Conservation (phyloP, 2,797 vertebrate genomes). For the Gorsachius magnificus region DNA sequence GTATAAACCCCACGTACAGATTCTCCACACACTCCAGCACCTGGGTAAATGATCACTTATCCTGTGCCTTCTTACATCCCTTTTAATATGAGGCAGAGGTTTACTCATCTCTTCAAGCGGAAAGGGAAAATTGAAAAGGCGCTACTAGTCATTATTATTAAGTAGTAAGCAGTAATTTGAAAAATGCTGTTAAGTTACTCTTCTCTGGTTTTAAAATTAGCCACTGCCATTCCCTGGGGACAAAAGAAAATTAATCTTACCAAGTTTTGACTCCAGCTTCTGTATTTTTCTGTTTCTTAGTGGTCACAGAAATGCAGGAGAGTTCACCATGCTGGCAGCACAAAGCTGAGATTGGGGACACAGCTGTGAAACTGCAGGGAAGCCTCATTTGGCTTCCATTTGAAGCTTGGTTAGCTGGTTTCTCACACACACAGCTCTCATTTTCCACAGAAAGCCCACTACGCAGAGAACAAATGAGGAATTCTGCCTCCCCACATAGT, state of each 20-base stretch:
- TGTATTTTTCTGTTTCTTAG: not conserved
- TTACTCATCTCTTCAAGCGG: not conserved
- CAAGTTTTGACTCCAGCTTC: not conserved
- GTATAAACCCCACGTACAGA: not conserved
- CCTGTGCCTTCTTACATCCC: not conserved
- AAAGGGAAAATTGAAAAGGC: not conserved
- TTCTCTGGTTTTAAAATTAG: conserved; percentile 24
- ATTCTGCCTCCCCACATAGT: conserved; percentile 9
- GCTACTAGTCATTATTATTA: not conserved
- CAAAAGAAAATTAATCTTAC: not conserved
- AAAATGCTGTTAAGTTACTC: not conserved
- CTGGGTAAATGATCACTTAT: not conserved
- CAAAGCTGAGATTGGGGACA: not conserved
- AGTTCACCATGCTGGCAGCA: conserved; percentile 7
- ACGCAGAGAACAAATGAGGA: conserved; percentile 43
- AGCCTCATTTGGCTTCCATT: conserved; percentile 58
- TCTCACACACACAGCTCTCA: conserved; percentile 25
- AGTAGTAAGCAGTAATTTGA: not conserved
- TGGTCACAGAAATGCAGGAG: conserved; percentile 16
- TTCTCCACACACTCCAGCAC: not conserved
- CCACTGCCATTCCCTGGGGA: not conserved
- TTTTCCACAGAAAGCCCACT: conserved; percentile 46
- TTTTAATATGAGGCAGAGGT: not conserved
- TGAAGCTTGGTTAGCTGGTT: conserved; percentile 54
- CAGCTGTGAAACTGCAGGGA: conserved; percentile 54